Evolutionary conservation across 2,888 invertebrate species (phyloP).

Genomic region (Linnaemya tessellans): DNA sequence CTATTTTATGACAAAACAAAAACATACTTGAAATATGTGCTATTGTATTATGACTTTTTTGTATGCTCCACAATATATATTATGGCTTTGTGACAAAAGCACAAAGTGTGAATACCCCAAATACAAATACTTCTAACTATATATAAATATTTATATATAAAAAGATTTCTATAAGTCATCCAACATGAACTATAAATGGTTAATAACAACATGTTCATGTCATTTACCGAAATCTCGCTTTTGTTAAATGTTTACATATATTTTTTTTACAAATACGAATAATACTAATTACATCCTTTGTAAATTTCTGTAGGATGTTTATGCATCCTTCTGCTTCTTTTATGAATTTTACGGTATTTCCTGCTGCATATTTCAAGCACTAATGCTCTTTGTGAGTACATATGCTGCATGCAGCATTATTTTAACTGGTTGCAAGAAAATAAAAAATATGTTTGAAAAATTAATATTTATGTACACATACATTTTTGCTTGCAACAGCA

Average conservation of each 20-base stretch:
- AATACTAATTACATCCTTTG: slow-evolving; percentile 73
- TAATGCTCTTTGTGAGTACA: slow-evolving; percentile 19
- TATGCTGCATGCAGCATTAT: slow-evolving; percentile 17
- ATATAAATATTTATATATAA: too few relatives aligned
- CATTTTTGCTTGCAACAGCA: slow-evolving; percentile 45
- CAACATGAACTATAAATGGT: too few relatives aligned
- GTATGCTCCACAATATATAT: too few relatives aligned
- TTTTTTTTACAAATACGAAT: slow-evolving; percentile 56
- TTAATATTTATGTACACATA: background rate
- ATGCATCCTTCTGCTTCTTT: slow-evolving; percentile 50
- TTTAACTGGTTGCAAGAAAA: slow-evolving; percentile 60
- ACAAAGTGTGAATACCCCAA: too few relatives aligned
- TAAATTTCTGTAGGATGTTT: slow-evolving; percentile 67
- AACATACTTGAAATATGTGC: too few relatives aligned
- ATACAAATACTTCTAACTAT: too few relatives aligned
- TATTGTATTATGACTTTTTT: too few relatives aligned
- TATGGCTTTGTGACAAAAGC: too few relatives aligned
- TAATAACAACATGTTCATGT: background rate
- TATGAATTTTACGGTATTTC: slow-evolving; percentile 27
- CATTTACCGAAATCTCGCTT: slow-evolving; percentile 1
- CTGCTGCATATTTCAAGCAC: slow-evolving; percentile 51
- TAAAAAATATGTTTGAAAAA: background rate
- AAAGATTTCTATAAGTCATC: too few relatives aligned
- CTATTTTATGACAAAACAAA: too few relatives aligned
- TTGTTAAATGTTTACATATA: background rate